A percentile compares a stretch with the other conserved stretches of the same genome.
These are phyloP conservation scores for Enteromius treurensis DNA, from an alignment of 2,797 vertebrate species.

Conservation along the genomic window DNA sequence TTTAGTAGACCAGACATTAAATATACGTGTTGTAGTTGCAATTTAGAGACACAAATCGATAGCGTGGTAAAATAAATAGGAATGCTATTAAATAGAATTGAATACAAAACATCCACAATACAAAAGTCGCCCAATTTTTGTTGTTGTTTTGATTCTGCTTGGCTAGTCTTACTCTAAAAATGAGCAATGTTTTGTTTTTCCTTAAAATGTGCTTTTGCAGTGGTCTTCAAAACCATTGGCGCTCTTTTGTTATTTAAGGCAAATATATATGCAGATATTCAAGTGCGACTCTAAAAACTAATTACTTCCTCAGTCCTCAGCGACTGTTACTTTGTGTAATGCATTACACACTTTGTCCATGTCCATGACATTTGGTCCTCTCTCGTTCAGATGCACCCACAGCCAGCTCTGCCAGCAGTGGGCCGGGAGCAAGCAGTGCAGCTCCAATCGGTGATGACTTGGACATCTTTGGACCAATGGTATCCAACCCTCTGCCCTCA, in stretches of 20 bases:
- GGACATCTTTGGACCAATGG: constrained; percentile 98
- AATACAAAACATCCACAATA: not conserved
- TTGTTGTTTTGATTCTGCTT: no score
- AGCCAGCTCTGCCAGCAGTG: constrained; percentile 79
- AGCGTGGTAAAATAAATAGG: not conserved
- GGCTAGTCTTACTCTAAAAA: not conserved
- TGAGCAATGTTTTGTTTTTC: not conserved
- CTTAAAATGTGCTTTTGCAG: not conserved
- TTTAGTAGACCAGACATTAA: not conserved
- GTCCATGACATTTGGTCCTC: not conserved
- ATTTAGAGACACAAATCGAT: not conserved
- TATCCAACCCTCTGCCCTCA: constrained; percentile 92
- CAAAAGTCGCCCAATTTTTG: no score
- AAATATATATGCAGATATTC: not conserved
- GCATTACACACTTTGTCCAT: not conserved
- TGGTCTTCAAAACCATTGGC: not conserved
- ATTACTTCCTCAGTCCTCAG: not conserved
- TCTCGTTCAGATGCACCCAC: constrained; percentile 83
- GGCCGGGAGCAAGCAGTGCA: constrained; percentile 66
- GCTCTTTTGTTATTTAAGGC: not conserved
- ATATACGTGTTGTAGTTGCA: not conserved
- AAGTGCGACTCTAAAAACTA: not conserved
- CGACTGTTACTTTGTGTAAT: not conserved
- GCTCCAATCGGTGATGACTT: constrained; percentile 85
- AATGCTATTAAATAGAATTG: not conserved